Conservation (phyloP, 2,888 invertebrate genomes). For the Meliscaeva auricollis region DNA sequence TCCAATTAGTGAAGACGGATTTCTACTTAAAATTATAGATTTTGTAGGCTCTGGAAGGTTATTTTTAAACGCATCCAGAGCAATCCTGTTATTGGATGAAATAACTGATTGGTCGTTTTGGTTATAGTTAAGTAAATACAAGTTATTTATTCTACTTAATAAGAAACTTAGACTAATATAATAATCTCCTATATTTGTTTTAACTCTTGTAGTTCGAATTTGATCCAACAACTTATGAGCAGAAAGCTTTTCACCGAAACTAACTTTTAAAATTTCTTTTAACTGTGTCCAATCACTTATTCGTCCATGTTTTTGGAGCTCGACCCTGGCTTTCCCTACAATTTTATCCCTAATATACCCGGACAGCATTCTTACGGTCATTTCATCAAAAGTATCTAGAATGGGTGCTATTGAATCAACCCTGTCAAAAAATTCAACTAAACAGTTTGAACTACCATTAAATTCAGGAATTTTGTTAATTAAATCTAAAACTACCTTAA, state of each 20-base stretch:
- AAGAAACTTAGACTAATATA: constrained; percentile 28
- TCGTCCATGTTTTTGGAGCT: constrained; percentile 32
- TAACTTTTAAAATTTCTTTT: constrained; percentile 38
- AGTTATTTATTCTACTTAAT: constrained; percentile 18
- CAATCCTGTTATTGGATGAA: constrained; percentile 28
- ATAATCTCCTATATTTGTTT: constrained; percentile 53
- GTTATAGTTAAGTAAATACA: not conserved
- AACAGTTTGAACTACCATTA: constrained; percentile 17
- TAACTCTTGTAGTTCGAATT: constrained; percentile 29
- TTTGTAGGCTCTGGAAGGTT: constrained; percentile 22
- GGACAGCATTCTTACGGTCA: not conserved
- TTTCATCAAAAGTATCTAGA: constrained; percentile 1
- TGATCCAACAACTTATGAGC: constrained; percentile 33
- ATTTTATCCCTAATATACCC: constrained; percentile 44
- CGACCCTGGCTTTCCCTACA: constrained; percentile 34
- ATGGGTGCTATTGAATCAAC: constrained; percentile 35
- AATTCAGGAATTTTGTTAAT: constrained; percentile 36
- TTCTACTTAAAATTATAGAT: constrained; percentile 21
- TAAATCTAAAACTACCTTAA: constrained; percentile 45
- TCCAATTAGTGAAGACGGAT: not conserved
- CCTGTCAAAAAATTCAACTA: constrained; percentile 41
- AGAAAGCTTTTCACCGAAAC: constrained; percentile 43
- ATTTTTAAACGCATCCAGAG: constrained; percentile 22
- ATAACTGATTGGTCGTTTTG: constrained; percentile 27
- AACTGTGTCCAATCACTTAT: constrained; percentile 29